These are phyloP conservation scores for Porites evermanni DNA, from an alignment of 92 coral and sea anemone genomes.

Conservation along the genomic window DNA sequence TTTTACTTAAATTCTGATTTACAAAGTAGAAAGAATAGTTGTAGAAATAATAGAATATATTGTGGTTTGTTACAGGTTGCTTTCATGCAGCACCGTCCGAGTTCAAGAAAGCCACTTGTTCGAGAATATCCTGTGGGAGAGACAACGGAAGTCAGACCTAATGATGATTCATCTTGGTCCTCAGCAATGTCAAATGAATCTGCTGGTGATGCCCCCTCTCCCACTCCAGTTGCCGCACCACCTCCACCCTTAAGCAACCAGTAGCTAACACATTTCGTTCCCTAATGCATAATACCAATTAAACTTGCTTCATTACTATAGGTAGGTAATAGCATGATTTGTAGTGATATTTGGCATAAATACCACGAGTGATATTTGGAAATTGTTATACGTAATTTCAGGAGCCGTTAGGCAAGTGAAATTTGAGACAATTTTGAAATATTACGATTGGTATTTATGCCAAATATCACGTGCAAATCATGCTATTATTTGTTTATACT, in stretches of 20 bases:
- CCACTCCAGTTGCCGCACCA: slow-evolving; percentile 60
- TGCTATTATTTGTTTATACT: no score
- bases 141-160: slow-evolving; percentile 81
- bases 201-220: slow-evolving; percentile 42
- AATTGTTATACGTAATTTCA: no score
- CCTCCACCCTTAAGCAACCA: slow-evolving; percentile 25
- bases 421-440: no score
- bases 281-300: neutral
- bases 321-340: no score
- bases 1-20: no score
- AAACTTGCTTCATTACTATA: neutral
- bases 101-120: slow-evolving; percentile 79
- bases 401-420: no score
- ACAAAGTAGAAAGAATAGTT: no score
- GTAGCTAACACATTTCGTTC: neutral
- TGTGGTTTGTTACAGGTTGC: slow-evolving; percentile 68
- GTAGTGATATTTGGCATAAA: no score
- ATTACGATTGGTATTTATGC: no score
- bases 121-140: slow-evolving; percentile 90
- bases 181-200: slow-evolving; percentile 56
- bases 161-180: slow-evolving; percentile 92
- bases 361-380: no score
- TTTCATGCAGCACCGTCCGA: slow-evolving; percentile 74
- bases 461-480: no score
- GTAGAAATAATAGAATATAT: neutral